Conservation (phyloP, 2,888 invertebrate species). For the Pseudococcus longispinus region DNA sequence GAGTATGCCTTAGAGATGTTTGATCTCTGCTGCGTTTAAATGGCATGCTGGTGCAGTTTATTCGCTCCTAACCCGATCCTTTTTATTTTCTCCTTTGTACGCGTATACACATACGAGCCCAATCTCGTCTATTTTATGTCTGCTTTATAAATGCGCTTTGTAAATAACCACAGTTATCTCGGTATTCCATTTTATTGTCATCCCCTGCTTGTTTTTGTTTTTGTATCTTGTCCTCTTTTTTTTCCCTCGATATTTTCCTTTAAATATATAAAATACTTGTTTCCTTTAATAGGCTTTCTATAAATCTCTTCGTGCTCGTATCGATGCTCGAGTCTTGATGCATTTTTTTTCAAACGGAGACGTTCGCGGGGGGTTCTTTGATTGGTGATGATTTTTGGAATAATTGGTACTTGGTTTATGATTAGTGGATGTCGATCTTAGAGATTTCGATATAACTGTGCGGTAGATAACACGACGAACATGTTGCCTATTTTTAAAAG, state of each 20-base stretch:
- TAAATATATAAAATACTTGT: neutral
- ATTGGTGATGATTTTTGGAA: too few relatives aligned
- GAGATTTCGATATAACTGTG: too few relatives aligned
- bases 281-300: slow-evolving; percentile 11
- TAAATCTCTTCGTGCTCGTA: neutral
- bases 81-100: slow-evolving; percentile 12
- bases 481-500: too few relatives aligned
- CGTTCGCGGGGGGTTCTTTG: too few relatives aligned
- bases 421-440: too few relatives aligned
- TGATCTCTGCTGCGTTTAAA: neutral
- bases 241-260: neutral
- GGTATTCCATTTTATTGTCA: slow-evolving; percentile 33
- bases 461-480: too few relatives aligned
- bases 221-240: neutral
- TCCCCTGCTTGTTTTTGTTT: slow-evolving; percentile 26
- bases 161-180: slow-evolving; percentile 45
- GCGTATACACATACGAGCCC: neutral
- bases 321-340: neutral
- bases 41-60: slow-evolving; percentile 23
- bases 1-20: neutral
- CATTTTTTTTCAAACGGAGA: neutral
- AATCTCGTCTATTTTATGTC: slow-evolving; percentile 41
- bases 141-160: slow-evolving; percentile 39
- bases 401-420: too few relatives aligned
- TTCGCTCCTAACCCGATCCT: slow-evolving; percentile 20